phyloP scores from a whole-genome alignment of 2,888 invertebrate genomes.

The Rhimphoctona megacephalus region DNA sequence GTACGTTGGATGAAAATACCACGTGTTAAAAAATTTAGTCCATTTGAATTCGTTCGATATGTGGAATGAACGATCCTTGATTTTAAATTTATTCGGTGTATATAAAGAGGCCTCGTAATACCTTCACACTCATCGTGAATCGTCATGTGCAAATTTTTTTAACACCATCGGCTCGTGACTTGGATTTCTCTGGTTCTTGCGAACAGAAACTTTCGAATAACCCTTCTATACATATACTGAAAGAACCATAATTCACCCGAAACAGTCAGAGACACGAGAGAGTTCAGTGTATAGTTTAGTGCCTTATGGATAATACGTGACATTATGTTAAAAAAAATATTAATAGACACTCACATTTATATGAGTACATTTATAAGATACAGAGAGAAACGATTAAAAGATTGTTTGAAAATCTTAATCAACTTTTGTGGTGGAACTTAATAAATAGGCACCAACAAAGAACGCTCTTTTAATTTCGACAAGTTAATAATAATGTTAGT shows the following conservation, averaged over 20 bases:
- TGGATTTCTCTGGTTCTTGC: slow-evolving; percentile 43
- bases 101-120: slow-evolving; percentile 8
- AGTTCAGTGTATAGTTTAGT: slow-evolving; percentile 2
- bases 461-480: no score
- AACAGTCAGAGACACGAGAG: background rate
- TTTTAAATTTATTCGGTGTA: slow-evolving; percentile 26
- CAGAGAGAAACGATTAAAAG: background rate
- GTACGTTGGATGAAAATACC: background rate
- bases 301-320: slow-evolving; percentile 16
- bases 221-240: background rate
- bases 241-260: slow-evolving; percentile 14
- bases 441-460: no score
- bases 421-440: no score
- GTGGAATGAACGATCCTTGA: slow-evolving; percentile 5
- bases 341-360: background rate
- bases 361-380: background rate
- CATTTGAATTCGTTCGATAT: slow-evolving; percentile 3
- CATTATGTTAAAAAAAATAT: slow-evolving; percentile 15
- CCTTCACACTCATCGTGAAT: slow-evolving; percentile 47
- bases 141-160: slow-evolving; percentile 6
- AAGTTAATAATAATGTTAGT: no score
- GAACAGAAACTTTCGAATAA: slow-evolving; percentile 56
- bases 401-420: background rate
- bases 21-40: background rate
- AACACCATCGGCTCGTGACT: slow-evolving; percentile 32